Conservation (phyloP, 2,888 invertebrate genomes). For the Morpho achilles region DNA sequence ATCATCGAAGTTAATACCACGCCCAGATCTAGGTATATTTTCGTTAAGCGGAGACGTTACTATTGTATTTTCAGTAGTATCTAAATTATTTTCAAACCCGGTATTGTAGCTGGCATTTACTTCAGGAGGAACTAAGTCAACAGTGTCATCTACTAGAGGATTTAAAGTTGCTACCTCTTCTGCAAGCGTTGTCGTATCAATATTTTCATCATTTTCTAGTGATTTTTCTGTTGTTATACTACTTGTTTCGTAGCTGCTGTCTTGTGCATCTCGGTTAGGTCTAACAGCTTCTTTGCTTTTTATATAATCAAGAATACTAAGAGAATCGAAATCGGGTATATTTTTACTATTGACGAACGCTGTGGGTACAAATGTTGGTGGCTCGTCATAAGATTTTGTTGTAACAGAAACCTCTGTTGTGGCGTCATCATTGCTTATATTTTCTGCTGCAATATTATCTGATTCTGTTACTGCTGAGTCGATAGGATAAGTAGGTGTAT, state of each 20-base stretch:
- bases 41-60: slow-evolving; percentile 1
- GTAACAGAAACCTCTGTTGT: slow-evolving; percentile 12
- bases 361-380: slow-evolving; percentile 9
- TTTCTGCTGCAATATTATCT: slow-evolving; percentile 16
- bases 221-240: slow-evolving; percentile 6
- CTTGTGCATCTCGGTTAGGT: slow-evolving; percentile 15
- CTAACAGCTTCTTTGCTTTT: slow-evolving; percentile 18
- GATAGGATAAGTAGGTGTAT: background rate
- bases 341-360: slow-evolving; percentile 16
- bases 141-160: slow-evolving; percentile 9
- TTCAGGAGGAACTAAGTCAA: slow-evolving; percentile 22
- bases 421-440: slow-evolving; percentile 6
- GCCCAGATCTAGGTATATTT: slow-evolving; percentile 10
- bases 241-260: slow-evolving; percentile 2
- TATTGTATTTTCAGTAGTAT: slow-evolving; percentile 5
- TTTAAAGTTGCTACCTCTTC: background rate
- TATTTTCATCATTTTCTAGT: slow-evolving; percentile 7
- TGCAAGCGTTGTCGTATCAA: slow-evolving; percentile 2
- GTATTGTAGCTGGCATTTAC: slow-evolving; percentile 17
- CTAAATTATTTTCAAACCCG: slow-evolving; percentile 16
- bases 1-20: slow-evolving; percentile 7
- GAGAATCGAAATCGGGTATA: slow-evolving; percentile 17
- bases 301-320: slow-evolving; percentile 21
- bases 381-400: slow-evolving; percentile 12
- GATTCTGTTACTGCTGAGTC: slow-evolving; percentile 2